A percentile compares a stretch with the other conserved stretches of the same genome.
These are phyloP conservation scores for Artemisiospiza belli DNA, from an alignment of 2,113 vertebrate genomes.

Conservation along the genomic window DNA sequence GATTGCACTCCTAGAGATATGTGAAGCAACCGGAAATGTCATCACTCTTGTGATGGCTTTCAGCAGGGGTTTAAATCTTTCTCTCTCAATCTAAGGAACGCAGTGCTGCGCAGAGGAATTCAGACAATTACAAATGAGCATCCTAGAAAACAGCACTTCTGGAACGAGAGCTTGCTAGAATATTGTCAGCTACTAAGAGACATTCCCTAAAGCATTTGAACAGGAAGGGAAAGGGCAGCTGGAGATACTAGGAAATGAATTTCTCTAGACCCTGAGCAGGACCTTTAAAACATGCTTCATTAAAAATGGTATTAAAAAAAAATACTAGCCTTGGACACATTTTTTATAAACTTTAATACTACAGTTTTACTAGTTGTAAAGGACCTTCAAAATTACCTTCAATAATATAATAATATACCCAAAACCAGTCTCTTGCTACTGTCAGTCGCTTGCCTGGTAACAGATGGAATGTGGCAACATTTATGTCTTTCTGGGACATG, in stretches of 20 bases:
- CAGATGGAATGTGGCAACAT: neutral
- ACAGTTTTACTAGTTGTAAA: neutral
- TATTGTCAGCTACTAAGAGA: neutral
- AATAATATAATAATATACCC: neutral
- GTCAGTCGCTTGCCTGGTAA: neutral
- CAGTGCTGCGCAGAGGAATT: neutral
- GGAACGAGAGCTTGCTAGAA: neutral
- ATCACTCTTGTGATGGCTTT: neutral
- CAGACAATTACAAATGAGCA: neutral
- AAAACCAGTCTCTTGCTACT: neutral
- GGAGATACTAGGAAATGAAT: neutral
- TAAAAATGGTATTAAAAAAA: neutral
- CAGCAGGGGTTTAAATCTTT: slow-evolving; percentile 35
- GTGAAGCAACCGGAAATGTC: neutral
- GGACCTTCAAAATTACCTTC: neutral
- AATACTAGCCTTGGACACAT: neutral
- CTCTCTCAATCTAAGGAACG: neutral
- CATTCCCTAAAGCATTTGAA: neutral
- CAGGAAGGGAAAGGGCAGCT: neutral
- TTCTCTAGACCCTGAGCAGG: neutral
- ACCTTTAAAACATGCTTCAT: neutral
- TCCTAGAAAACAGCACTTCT: neutral
- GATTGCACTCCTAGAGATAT: neutral
- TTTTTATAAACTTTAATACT: neutral
- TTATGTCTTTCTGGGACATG: neutral